Percentiles rank a stretch among this genome's conserved stretches.
Evolutionary conservation across 2,888 invertebrate species (phyloP).

Genomic region (Cylloceria caligata): DNA sequence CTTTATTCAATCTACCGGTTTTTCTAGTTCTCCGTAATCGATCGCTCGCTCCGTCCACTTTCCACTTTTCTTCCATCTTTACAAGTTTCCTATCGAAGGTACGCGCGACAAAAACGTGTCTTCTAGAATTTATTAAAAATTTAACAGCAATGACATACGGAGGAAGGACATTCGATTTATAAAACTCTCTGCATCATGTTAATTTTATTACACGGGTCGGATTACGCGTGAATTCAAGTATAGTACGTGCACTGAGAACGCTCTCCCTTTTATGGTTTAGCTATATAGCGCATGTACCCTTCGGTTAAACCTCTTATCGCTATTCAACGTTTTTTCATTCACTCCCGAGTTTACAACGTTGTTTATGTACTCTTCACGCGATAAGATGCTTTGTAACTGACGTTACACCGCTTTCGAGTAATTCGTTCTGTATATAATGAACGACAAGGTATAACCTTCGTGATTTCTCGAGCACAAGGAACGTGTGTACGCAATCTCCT

Average conservation of each 20-base stretch:
- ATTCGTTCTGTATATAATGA: constrained; percentile 52
- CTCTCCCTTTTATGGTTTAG: constrained; percentile 12
- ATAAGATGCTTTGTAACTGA: constrained; percentile 63
- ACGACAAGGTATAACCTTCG: not conserved
- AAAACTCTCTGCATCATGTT: constrained; percentile 20
- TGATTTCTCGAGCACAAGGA: constrained; percentile 17
- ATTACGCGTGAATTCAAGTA: constrained; percentile 32
- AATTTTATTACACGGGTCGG: constrained; percentile 48
- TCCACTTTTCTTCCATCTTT: constrained; percentile 4
- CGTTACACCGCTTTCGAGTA: constrained; percentile 36
- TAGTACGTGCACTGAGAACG: constrained; percentile 13
- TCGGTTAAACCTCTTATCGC: constrained; percentile 50
- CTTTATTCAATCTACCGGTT: constrained; percentile 38
- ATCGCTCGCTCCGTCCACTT: constrained; percentile 1
- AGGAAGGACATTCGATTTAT: constrained; percentile 29
- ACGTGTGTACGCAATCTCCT: not conserved
- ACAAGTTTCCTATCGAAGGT: not conserved
- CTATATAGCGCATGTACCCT: constrained; percentile 1
- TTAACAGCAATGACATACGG: not conserved
- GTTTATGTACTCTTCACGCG: constrained; percentile 54
- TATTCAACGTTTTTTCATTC: constrained; percentile 56
- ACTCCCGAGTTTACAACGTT: constrained; percentile 60
- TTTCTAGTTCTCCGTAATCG: constrained; percentile 34
- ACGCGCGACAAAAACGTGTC: constrained; percentile 32
- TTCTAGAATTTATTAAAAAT: constrained; percentile 30